These are phyloP conservation scores for Anser brachyrhynchus DNA, from an alignment of 2,113 vertebrate species.

Conservation along the genomic window DNA sequence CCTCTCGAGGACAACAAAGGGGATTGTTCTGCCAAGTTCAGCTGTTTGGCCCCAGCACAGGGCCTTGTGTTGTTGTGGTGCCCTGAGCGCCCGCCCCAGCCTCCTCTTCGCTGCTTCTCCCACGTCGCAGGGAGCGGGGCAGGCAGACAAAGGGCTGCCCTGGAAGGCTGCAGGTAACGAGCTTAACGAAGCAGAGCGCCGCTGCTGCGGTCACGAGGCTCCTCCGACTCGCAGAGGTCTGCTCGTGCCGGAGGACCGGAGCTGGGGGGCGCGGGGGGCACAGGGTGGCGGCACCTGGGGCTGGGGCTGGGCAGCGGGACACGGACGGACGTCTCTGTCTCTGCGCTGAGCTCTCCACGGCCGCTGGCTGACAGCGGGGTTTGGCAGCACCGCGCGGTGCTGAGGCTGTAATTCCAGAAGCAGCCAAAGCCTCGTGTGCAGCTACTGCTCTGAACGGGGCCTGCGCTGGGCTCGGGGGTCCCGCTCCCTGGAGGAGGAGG, in stretches of 20 bases:
- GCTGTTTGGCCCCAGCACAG: background rate
- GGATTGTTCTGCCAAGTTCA: slow-evolving; percentile 19
- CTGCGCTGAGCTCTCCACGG: accelerated
- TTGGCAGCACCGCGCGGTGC: background rate
- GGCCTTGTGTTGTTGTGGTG: background rate
- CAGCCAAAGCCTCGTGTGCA: background rate
- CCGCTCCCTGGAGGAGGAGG: background rate
- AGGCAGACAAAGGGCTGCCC: background rate
- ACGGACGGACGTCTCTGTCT: background rate
- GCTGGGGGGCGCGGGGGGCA: too few species aligned
- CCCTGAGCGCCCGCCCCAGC: accelerated
- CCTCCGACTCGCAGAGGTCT: background rate
- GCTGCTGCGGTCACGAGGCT: background rate
- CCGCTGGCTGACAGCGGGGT: background rate
- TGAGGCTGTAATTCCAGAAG: background rate
- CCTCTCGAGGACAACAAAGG: slow-evolving; percentile 31
- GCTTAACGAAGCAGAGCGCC: background rate
- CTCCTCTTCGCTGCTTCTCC: accelerated
- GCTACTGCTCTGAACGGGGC: too few species aligned
- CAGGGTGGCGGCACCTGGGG: background rate
- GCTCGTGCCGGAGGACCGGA: background rate
- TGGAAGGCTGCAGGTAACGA: background rate
- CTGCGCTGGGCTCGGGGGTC: accelerated
- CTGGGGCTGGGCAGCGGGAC: accelerated
- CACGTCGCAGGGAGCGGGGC: accelerated